A percentile compares a stretch with the other conserved stretches of the same genome.
phyloP scores from a whole-genome alignment of 2,113 vertebrate species.

The Pachycephala philippinensis region DNA sequence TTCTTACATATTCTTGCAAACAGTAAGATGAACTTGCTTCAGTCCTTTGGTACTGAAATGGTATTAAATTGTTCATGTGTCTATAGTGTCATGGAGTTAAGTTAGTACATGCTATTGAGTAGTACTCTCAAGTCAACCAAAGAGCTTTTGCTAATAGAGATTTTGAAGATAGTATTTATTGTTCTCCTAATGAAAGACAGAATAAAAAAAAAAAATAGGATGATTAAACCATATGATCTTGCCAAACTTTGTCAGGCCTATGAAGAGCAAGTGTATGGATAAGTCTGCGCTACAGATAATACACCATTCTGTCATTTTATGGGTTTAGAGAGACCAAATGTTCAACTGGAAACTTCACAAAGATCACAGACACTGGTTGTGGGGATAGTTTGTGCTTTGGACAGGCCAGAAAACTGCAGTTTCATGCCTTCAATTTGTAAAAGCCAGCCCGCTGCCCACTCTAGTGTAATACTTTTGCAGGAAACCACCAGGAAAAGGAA shows the following conservation, averaged over 20 bases:
- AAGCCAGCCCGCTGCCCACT: neutral
- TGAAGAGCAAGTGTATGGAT: rapidly evolving
- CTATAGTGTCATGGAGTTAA: neutral
- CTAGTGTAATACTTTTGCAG: neutral
- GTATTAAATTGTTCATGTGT: neutral
- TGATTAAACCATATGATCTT: neutral
- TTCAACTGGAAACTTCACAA: neutral
- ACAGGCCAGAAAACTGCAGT: neutral
- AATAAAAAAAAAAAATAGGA: neutral
- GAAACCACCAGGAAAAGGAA: neutral
- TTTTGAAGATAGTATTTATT: neutral
- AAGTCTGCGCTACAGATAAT: neutral
- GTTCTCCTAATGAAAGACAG: neutral
- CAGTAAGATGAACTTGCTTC: neutral
- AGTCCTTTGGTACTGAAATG: neutral
- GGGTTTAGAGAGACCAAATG: neutral
- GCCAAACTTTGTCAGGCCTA: neutral
- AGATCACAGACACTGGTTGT: neutral
- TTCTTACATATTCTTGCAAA: neutral
- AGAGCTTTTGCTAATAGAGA: neutral
- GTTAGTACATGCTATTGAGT: neutral
- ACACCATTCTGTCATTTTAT: neutral
- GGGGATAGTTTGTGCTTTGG: neutral
- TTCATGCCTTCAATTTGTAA: neutral
- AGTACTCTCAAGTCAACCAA: neutral